phyloP scores from a whole-genome alignment of 2,113 vertebrate species.

The Silurus asotus region DNA sequence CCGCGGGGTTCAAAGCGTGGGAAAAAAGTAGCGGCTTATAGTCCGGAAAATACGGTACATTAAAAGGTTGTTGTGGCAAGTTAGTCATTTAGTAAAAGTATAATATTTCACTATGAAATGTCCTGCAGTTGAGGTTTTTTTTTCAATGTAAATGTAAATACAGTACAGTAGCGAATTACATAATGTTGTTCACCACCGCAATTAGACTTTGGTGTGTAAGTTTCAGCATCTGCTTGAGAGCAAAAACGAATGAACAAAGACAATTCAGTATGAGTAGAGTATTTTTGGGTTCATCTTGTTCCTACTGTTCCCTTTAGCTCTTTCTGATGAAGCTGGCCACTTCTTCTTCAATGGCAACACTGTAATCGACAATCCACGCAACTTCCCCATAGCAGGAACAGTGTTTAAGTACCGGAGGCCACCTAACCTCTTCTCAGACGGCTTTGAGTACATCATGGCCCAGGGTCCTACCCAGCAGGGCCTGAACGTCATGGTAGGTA shows the following conservation, averaged over 20 bases:
- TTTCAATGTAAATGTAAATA: too few species aligned
- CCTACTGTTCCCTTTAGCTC: conserved; percentile 65
- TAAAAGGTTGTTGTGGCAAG: too few species aligned
- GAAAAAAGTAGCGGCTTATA: too few species aligned
- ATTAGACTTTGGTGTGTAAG: background rate
- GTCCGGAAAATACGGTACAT: too few species aligned
- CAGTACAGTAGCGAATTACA: too few species aligned
- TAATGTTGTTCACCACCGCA: too few species aligned
- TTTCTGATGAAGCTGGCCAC: conserved; percentile 81
- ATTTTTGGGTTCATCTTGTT: background rate
- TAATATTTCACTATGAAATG: too few species aligned
- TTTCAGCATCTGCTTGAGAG: background rate
- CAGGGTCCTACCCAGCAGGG: conserved; percentile 85
- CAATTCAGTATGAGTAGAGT: background rate
- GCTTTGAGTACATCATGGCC: conserved; percentile 87
- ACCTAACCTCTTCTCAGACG: conserved; percentile 74
- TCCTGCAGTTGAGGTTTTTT: too few species aligned
- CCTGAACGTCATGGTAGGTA: conserved; percentile 82
- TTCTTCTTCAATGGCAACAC: conserved; percentile 90
- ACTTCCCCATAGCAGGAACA: conserved; percentile 85
- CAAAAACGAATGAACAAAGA: background rate
- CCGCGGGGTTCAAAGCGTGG: too few species aligned
- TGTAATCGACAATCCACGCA: conserved; percentile 84
- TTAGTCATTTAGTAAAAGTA: too few species aligned
- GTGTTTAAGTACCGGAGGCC: conserved; percentile 87